These are phyloP conservation scores for Neoaliturus tenellus DNA, from an alignment of 2,888 invertebrate species.

Conservation along the genomic window DNA sequence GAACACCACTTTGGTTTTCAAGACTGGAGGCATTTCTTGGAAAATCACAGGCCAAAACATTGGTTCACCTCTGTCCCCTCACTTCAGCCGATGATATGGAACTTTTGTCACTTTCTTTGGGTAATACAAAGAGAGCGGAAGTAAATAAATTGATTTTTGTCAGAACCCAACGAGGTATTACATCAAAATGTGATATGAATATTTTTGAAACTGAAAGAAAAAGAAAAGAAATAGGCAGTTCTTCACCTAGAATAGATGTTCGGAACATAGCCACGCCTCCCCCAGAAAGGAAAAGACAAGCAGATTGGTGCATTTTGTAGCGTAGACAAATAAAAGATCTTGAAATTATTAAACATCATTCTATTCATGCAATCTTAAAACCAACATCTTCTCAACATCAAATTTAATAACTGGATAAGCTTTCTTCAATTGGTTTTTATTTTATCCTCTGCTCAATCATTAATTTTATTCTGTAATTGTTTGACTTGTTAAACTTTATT, in stretches of 20 bases:
- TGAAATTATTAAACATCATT: no score
- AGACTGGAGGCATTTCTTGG: slow-evolving; percentile 77
- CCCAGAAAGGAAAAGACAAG: slow-evolving; percentile 68
- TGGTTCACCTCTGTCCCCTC: slow-evolving; percentile 86
- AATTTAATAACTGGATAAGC: no score
- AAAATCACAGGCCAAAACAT: slow-evolving; percentile 75
- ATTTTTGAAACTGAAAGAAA: slow-evolving; percentile 42
- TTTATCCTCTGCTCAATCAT: no score
- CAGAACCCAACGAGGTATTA: slow-evolving; percentile 12
- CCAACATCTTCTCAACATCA: no score
- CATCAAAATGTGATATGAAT: slow-evolving; percentile 59
- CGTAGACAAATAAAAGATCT: no score
- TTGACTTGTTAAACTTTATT: no score
- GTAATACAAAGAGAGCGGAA: slow-evolving; percentile 71
- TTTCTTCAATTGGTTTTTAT: no score
- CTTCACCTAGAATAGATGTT: slow-evolving; percentile 8
- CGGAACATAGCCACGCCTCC: slow-evolving; percentile 47
- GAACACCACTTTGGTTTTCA: no score
- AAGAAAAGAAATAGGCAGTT: not conserved
- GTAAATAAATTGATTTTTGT: slow-evolving; percentile 56
- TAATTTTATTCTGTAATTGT: no score
- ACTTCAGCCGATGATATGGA: slow-evolving; percentile 84
- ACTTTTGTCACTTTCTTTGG: slow-evolving; percentile 84
- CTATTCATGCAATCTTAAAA: no score
- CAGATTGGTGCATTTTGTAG: no score